Evolutionary conservation across 2,888 invertebrate genomes (phyloP), one percentile per base, ranked within the genome.

Genomic region (Chymomyza fuscimana): DNA sequence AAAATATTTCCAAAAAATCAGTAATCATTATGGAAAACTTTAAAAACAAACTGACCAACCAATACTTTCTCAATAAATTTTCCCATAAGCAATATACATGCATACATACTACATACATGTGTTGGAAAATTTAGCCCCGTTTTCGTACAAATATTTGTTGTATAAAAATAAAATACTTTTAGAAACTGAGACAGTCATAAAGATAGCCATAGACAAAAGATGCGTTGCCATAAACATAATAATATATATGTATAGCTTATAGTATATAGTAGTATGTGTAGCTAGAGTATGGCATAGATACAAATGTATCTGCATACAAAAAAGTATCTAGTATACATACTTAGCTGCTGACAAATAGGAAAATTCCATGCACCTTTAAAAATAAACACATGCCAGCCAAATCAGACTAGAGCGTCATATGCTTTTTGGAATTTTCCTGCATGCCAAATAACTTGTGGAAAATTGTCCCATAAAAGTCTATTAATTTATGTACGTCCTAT

Each of bases 401-500:
- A 72, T 54, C 61, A 65, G 69, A 63, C 73, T 2, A 51, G 16
- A 19, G 52, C 10, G 52, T 19, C 58, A 58, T 19, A 40, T 50
- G 40, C 10, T 65, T 67, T 66, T 72, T 69, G 80, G 78, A 77
- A 79, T 82, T 81, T 79, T 64, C 56, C 32, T 15, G 19, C 40
- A 40, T 10, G 58, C 58, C 12, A 58, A 19, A 58, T 25, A 58
- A 22, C 58, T 25, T 15, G 25, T 73, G 64, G 62, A 77, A 72
- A 78, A 69, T 69, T 69, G 79, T 80, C 73, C 79, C 79, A 82
- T 77, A 78, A 84, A 79, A 74, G 72, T 75, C 79, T 73, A 82
- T 80, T 79, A 82, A 85, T 82, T 82, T 85, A 82, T 84, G 82
- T 77, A 73, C 75, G 74, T 78, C 78, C 80, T 70, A 74, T 77